Conservation (phyloP, 2,113 vertebrate genomes). For the Ailurus styani region DNA sequence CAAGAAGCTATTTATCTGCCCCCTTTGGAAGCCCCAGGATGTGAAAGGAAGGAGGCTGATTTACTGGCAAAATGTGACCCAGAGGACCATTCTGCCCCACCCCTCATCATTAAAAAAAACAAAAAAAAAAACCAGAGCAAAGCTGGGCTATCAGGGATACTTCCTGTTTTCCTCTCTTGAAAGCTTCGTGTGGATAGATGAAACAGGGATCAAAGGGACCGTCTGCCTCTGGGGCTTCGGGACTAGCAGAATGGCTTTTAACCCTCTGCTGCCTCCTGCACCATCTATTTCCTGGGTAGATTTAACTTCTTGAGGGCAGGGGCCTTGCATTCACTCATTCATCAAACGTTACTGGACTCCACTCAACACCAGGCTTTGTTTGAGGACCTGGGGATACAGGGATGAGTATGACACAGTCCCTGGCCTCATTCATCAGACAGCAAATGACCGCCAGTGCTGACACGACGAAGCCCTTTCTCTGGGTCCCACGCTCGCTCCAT, state of each 20-base stretch:
- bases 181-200: constrained; percentile 61
- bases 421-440: background rate
- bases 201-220: constrained; percentile 56
- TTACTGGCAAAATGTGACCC: constrained; percentile 64
- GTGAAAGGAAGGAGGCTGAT: constrained; percentile 48
- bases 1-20: constrained; percentile 1
- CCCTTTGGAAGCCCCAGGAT: background rate
- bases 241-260: constrained; percentile 44
- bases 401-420: background rate
- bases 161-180: constrained; percentile 70
- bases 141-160: constrained; percentile 40
- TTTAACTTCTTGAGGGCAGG: background rate
- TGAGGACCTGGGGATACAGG: background rate
- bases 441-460: background rate
- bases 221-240: constrained; percentile 48
- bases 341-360: background rate
- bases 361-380: background rate
- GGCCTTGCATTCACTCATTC: background rate
- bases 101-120: background rate
- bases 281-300: background rate
- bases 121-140: background rate
- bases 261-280: constrained; percentile 36
- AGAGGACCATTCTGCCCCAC: constrained; percentile 36
- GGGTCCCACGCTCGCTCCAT: background rate
- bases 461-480: background rate